Conservation (phyloP, 2,113 vertebrate genomes). For the Tragelaphus strepsiceros region DNA sequence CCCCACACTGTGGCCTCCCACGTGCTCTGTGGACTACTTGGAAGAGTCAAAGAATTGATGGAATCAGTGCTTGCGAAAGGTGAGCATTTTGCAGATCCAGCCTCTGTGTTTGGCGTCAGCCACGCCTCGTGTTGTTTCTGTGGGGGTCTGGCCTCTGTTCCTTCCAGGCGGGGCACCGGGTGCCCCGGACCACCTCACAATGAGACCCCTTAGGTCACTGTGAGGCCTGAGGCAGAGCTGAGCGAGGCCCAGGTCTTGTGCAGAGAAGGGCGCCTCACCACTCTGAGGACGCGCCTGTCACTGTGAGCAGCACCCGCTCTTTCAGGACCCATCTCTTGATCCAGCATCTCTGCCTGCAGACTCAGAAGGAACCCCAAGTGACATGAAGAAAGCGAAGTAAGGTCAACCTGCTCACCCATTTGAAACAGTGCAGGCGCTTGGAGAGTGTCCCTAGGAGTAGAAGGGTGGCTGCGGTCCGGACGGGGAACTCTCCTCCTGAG, state of each 20-base stretch:
- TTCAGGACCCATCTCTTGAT: not conserved
- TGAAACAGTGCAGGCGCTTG: not conserved
- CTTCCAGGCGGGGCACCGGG: not conserved
- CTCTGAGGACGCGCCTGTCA: accelerated
- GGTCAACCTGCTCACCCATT: not conserved
- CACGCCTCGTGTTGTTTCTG: accelerated
- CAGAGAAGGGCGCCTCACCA: not conserved
- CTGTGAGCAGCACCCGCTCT: too few relatives aligned
- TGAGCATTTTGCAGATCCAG: not conserved
- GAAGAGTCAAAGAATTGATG: slow-evolving; percentile 51
- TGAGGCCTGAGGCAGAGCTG: not conserved
- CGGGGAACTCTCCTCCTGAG: not conserved
- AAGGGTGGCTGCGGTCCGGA: not conserved
- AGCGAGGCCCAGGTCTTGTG: not conserved
- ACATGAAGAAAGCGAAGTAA: not conserved
- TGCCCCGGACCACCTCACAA: not conserved
- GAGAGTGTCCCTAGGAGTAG: not conserved
- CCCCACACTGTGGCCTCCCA: not conserved
- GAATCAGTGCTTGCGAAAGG: slow-evolving; percentile 29
- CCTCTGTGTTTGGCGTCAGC: accelerated
- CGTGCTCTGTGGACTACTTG: slow-evolving; percentile 15
- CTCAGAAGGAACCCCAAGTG: not conserved
- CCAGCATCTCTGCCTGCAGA: not conserved
- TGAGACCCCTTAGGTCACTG: not conserved
- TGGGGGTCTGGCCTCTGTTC: not conserved